Evolutionary conservation across 2,797 vertebrate species (phyloP).

Genomic region (Chrysocyon brachyurus): DNA sequence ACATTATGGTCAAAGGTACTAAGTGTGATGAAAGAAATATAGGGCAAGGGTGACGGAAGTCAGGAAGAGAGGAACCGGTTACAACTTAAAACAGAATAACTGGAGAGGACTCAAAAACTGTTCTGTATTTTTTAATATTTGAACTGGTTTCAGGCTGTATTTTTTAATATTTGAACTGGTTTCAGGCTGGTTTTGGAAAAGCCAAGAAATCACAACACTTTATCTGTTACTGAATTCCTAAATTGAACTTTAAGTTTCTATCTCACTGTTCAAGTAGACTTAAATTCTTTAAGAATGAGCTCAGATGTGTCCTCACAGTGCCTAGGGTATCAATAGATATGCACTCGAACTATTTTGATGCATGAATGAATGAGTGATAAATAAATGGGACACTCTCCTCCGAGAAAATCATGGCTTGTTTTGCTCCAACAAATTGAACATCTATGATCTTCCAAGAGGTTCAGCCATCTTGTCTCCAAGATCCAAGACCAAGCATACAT

Average conservation of each 20-base stretch:
- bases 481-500: not conserved
- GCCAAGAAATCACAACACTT: not conserved
- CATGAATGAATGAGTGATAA: not conserved
- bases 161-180: not conserved
- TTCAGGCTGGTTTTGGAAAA: not conserved
- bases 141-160: too few species aligned
- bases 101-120: not conserved
- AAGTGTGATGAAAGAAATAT: not conserved
- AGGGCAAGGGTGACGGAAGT: not conserved
- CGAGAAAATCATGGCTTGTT: constrained; percentile 36
- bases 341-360: not conserved
- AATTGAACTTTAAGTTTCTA: not conserved
- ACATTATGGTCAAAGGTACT: not conserved
- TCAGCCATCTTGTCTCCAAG: not conserved
- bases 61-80: not conserved
- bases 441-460: not conserved
- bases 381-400: not conserved
- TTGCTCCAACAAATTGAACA: not conserved
- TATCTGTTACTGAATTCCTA: constrained; percentile 10
- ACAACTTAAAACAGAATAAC: not conserved
- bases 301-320: not conserved
- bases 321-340: not conserved
- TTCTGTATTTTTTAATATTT: not conserved
- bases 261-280: not conserved
- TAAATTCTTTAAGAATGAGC: constrained; percentile 38